A percentile compares a stretch with the other conserved stretches of the same genome.
Conservation (phyloP, 2,888 invertebrate genomes). For the Andrena bucephala region DNA sequence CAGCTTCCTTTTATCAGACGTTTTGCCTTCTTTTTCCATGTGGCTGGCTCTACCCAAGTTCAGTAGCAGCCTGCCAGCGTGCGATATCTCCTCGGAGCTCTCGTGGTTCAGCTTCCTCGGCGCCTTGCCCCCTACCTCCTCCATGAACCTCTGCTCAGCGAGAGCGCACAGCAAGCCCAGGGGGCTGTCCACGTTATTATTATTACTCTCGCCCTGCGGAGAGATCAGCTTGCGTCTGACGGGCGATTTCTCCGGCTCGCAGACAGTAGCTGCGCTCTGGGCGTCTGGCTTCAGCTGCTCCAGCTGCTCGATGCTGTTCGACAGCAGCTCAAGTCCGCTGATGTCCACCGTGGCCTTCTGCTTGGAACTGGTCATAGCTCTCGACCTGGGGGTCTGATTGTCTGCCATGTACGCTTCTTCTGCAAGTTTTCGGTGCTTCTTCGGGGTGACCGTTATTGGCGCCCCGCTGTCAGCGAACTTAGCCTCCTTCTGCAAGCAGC, state of each 20-base stretch:
- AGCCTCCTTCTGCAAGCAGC: conserved; percentile 20
- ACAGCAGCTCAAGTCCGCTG: conserved; percentile 92
- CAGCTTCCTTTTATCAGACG: conserved; percentile 71
- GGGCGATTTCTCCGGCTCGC: conserved; percentile 85
- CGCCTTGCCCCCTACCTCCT: conserved; percentile 88
- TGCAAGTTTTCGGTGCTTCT: conserved; percentile 11
- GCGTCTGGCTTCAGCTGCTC: conserved; percentile 86
- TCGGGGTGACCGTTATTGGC: conserved; percentile 2
- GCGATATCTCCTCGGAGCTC: conserved; percentile 77
- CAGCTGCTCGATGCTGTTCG: conserved; percentile 94
- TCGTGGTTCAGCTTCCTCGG: conserved; percentile 70
- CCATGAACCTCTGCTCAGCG: conserved; percentile 93
- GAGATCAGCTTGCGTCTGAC: conserved; percentile 76
- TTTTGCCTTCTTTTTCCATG: conserved; percentile 56
- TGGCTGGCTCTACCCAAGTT: conserved; percentile 70
- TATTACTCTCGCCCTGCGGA: conserved; percentile 85
- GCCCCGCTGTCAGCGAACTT: conserved; percentile 18
- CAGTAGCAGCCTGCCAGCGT: conserved; percentile 74
- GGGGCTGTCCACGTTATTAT: conserved; percentile 84
- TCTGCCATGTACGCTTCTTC: conserved; percentile 17
- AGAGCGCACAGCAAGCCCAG: conserved; percentile 92
- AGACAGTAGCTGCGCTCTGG: conserved; percentile 76
- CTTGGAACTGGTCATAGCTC: conserved; percentile 46
- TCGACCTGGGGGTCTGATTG: conserved; percentile 63
- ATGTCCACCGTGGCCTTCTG: conserved; percentile 87